phyloP scores from a whole-genome alignment of 2,797 vertebrate species.

The Chrosomus eos region DNA sequence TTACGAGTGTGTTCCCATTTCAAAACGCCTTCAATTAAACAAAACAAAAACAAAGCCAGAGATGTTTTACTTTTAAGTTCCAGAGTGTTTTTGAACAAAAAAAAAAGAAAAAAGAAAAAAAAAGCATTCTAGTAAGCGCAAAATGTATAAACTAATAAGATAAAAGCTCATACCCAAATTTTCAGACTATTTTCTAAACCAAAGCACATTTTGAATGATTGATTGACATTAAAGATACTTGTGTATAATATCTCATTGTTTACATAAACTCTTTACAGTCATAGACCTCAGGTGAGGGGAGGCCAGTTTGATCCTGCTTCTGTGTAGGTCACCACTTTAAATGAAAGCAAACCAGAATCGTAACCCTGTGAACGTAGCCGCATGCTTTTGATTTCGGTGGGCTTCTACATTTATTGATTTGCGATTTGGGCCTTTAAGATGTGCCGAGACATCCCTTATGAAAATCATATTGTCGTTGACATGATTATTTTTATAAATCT shows the following conservation, averaged over 20 bases:
- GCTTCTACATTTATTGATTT: conserved; percentile 38
- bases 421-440: conserved; percentile 31
- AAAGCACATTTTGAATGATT: conserved; percentile 90
- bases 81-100: conserved; percentile 58
- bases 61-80: conserved; percentile 59
- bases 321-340: conserved; percentile 73
- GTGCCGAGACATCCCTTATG: conserved; percentile 32
- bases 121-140: conserved; percentile 67
- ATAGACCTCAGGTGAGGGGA: conserved; percentile 88
- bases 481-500: conserved; percentile 40
- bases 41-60: conserved; percentile 62
- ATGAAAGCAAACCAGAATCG: conserved; percentile 86
- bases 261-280: conserved; percentile 90
- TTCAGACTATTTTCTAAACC: conserved; percentile 92
- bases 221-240: conserved; percentile 77
- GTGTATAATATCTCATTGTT: conserved; percentile 91
- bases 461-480: conserved; percentile 34
- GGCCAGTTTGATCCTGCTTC: conserved; percentile 72
- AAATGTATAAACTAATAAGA: conserved; percentile 65
- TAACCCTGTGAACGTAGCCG: conserved; percentile 40
- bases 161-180: conserved; percentile 89
- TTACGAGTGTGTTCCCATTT: conserved; percentile 75
- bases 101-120: conserved; percentile 58
- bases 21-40: conserved; percentile 74
- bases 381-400: conserved; percentile 40